These are phyloP conservation scores for Falco columbarius DNA, from an alignment of 2,797 vertebrate species.

Conservation along the genomic window DNA sequence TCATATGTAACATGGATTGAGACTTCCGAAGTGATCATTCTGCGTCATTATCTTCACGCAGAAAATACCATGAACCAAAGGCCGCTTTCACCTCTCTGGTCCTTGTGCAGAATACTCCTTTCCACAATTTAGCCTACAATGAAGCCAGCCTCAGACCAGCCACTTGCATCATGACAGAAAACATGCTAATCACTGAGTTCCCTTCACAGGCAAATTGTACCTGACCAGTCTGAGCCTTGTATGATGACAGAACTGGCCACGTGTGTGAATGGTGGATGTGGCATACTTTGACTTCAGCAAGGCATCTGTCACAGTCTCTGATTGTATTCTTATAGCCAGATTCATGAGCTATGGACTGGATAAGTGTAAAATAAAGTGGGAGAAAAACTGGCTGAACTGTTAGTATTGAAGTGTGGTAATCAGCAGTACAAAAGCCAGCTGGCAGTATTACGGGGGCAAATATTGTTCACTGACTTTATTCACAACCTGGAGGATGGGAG, in stretches of 20 bases:
- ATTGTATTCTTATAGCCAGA: background rate
- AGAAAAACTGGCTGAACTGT: background rate
- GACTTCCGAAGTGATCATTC: background rate
- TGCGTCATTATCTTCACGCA: background rate
- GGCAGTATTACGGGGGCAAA: background rate
- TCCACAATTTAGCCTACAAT: background rate
- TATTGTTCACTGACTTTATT: background rate
- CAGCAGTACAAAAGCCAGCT: background rate
- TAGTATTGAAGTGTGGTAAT: background rate
- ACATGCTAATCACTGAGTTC: background rate
- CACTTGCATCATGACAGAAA: background rate
- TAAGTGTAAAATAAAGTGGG: background rate
- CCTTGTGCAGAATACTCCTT: background rate
- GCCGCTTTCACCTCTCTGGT: background rate
- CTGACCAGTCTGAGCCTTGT: background rate
- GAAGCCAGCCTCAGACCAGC: background rate
- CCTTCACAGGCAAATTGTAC: background rate
- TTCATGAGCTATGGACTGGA: background rate
- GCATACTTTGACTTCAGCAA: background rate
- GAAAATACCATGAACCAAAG: background rate
- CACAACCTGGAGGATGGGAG: background rate
- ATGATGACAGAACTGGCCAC: background rate
- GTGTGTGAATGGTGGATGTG: background rate
- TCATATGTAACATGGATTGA: background rate
- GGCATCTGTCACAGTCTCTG: background rate